Conservation (phyloP, 2,113 vertebrate species). For the Prietella phreatophila region DNA sequence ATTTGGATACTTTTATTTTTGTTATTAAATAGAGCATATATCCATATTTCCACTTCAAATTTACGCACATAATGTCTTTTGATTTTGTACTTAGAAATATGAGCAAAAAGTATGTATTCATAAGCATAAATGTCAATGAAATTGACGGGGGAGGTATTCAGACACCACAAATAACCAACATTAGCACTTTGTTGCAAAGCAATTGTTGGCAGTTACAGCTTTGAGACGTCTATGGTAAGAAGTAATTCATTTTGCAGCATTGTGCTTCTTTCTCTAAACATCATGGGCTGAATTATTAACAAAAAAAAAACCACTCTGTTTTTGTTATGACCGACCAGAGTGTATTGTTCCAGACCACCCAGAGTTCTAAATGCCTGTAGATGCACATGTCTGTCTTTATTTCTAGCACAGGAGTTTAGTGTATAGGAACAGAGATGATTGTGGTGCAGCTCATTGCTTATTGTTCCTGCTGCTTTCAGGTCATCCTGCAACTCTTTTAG, state of each 20-base stretch:
- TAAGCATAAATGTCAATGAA: background rate
- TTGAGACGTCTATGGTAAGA: background rate
- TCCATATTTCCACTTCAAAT: too few relatives aligned
- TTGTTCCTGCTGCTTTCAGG: background rate
- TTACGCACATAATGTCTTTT: background rate
- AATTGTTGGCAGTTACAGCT: background rate
- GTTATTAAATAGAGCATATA: background rate
- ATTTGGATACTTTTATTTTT: background rate
- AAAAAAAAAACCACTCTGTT: background rate
- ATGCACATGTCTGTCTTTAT: too few relatives aligned
- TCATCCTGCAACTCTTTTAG: background rate
- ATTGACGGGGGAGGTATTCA: background rate
- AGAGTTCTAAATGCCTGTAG: too few relatives aligned
- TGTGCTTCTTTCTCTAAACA: background rate
- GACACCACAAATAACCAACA: background rate
- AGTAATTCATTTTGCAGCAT: background rate
- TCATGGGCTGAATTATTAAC: background rate
- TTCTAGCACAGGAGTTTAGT: too few relatives aligned
- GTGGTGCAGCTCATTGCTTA: background rate
- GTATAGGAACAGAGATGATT: background rate
- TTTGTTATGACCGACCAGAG: background rate
- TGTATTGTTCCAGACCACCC: background rate
- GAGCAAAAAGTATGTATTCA: background rate
- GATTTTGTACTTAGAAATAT: background rate
- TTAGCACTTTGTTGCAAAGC: background rate